Conservation (phyloP, 2,797 vertebrate genomes). For the Nasua narica region DNA sequence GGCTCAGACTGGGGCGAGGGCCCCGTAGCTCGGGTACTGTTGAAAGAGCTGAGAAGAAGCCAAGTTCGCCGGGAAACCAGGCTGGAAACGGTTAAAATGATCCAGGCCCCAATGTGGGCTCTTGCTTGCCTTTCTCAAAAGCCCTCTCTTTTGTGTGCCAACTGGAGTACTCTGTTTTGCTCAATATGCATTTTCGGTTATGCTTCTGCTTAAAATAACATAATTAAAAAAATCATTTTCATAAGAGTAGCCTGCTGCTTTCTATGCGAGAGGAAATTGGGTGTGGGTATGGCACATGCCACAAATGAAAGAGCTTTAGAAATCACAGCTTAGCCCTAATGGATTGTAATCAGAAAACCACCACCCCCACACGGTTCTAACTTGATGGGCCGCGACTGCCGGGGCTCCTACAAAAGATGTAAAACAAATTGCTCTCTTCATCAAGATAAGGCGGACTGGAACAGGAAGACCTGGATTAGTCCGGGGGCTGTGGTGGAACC, state of each 20-base stretch:
- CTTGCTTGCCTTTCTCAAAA: slow-evolving; percentile 76
- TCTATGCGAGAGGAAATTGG: slow-evolving; percentile 69
- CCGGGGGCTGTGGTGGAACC: slow-evolving; percentile 69
- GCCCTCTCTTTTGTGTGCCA: slow-evolving; percentile 78
- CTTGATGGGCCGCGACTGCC: slow-evolving; percentile 63
- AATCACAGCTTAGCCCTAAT: slow-evolving; percentile 71
- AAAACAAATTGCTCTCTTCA: slow-evolving; percentile 81
- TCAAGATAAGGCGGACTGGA: slow-evolving; percentile 80
- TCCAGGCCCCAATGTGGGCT: slow-evolving; percentile 72
- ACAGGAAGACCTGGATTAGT: slow-evolving; percentile 72
- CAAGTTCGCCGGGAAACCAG: slow-evolving; percentile 69
- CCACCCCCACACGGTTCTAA: slow-evolving; percentile 63
- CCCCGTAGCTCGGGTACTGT: too few species aligned
- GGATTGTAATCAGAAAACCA: slow-evolving; percentile 70
- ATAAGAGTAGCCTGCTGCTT: slow-evolving; percentile 58
- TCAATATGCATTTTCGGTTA: slow-evolving; percentile 79
- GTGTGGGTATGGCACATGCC: slow-evolving; percentile 63
- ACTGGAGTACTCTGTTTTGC: slow-evolving; percentile 76
- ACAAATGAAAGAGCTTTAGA: slow-evolving; percentile 70
- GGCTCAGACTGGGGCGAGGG: too few species aligned
- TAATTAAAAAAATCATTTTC: slow-evolving; percentile 79
- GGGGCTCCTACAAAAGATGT: slow-evolving; percentile 69
- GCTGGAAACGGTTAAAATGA: slow-evolving; percentile 63
- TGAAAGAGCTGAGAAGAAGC: slow-evolving; percentile 56
- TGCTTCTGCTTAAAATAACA: slow-evolving; percentile 78